Base-by-base conservation (phyloP, 2,888 invertebrate species). In the Pseudeuparius sepicola region DNA sequence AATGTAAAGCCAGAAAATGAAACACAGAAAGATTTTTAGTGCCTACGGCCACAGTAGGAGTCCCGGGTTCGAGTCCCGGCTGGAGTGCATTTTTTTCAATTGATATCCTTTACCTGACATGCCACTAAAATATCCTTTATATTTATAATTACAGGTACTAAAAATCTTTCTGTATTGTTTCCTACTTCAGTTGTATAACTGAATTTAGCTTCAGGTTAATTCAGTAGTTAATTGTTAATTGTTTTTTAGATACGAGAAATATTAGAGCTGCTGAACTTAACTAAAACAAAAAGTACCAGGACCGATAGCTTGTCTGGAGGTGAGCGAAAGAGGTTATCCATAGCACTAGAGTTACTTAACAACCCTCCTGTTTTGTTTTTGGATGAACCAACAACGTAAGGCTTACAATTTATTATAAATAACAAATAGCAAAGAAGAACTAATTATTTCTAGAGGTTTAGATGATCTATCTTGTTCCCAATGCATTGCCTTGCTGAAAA, bases 311-410 rank as follows among this genome's bases (percentile, higher is more conserved):
- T 96, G 14, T 93, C 93, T 0, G 94, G 94, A 0, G 96, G 96
- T 0, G 93, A 96, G 63, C 74, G 76, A 41, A 96, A 96, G 59
- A 70, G 94, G 14, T 68, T 96, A n/a, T 87, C 90, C 1, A 89
- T 96, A 26, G 94, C 93, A 1, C 61, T 92, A 41, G 96, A 96
- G 59, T 67, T 96, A 14, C 77, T 90, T 32, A 92, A 93, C 61
- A 94, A 96, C 61, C 96, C 94, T 2, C 92, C 94, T 1, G 80
- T 94, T 4, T 75, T 96, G 59, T 94, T 94, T 60, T 70, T 96
- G 39, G 94, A 96, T 60, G 94, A 96, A 57, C 94, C 94, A 1
- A 96, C 96, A 3, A 92, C 93, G 93, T 94, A 67, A 75, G 74
- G 61, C 41, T 5, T 11, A 11, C 10, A n/a, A 20, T 7, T n/a